Conservation (phyloP, 1,140 invertebrate genomes). For the Lepidotrigona ventralis region DNA sequence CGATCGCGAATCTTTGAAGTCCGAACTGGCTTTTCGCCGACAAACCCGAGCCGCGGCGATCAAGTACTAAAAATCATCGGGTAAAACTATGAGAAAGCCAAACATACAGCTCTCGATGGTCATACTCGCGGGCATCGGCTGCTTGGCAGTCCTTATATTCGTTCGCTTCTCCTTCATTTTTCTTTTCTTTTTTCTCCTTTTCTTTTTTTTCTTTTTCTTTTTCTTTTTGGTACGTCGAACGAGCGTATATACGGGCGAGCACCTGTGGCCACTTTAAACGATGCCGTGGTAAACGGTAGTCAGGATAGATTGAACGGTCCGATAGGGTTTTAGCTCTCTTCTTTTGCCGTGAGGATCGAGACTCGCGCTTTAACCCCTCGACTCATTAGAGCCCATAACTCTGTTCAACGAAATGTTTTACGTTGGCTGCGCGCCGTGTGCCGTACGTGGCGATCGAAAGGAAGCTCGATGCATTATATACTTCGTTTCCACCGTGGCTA, state of each 20-base stretch:
- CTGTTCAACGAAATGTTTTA: conserved; percentile 38
- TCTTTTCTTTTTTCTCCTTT: background rate
- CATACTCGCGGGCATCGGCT: conserved; percentile 1
- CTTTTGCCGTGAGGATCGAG: conserved; percentile 42
- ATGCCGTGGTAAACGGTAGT: conserved; percentile 61
- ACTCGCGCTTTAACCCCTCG: conserved; percentile 54
- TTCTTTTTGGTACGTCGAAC: conserved; percentile 20
- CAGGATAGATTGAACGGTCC: conserved; percentile 57
- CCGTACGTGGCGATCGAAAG: background rate
- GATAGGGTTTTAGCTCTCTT: conserved; percentile 56
- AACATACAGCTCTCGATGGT: conserved; percentile 53
- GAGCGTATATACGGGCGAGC: conserved; percentile 54
- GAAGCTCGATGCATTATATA: conserved; percentile 20
- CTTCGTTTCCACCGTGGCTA: background rate
- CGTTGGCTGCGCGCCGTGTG: conserved; percentile 28
- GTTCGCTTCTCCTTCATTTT: background rate
- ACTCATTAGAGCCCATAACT: conserved; percentile 60
- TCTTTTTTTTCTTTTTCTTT: background rate
- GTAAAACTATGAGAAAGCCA: conserved; percentile 72
- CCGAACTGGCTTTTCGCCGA: conserved; percentile 50
- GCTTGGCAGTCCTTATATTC: conserved; percentile 7
- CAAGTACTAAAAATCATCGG: conserved; percentile 61
- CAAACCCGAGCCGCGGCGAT: conserved; percentile 48
- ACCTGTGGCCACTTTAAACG: conserved; percentile 65
- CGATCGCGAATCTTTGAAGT: conserved; percentile 72